Evolutionary conservation across 2,113 vertebrate species (phyloP).

Genomic region (Rhineura floridana): DNA sequence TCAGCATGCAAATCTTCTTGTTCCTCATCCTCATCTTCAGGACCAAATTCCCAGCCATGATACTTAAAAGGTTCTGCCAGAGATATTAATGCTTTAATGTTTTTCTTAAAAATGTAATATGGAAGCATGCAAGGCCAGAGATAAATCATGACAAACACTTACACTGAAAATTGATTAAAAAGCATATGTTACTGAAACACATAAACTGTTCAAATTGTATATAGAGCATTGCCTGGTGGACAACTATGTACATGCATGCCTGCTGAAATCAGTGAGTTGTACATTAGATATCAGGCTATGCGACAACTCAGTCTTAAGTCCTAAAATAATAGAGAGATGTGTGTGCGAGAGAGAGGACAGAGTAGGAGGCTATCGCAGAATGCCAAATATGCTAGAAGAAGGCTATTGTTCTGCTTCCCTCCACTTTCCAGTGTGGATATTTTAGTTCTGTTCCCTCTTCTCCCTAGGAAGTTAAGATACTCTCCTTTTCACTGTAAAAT

Average conservation of each 20-base stretch:
- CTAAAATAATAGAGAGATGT: not conserved
- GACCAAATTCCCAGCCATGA: slow-evolving; percentile 75
- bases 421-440: not conserved
- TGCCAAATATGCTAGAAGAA: not conserved
- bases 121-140: not conserved
- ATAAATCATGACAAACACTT: slow-evolving; percentile 12
- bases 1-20: slow-evolving; percentile 80
- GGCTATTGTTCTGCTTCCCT: not conserved
- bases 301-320: not conserved
- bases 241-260: too few species aligned
- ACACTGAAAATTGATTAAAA: not conserved
- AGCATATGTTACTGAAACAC: not conserved
- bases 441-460: not conserved
- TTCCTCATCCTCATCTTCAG: slow-evolving; percentile 84
- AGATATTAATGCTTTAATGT: not conserved
- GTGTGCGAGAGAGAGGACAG: too few species aligned
- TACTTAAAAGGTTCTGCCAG: slow-evolving; percentile 84
- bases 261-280: not conserved
- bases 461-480: too few species aligned
- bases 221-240: not conserved
- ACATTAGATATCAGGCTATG: not conserved
- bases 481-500: not conserved
- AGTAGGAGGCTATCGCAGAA: not conserved
- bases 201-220: not conserved
- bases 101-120: slow-evolving; percentile 25